These are phyloP conservation scores for Drosophila peninsularis DNA, from an alignment of 2,888 invertebrate genomes.

Conservation along the genomic window DNA sequence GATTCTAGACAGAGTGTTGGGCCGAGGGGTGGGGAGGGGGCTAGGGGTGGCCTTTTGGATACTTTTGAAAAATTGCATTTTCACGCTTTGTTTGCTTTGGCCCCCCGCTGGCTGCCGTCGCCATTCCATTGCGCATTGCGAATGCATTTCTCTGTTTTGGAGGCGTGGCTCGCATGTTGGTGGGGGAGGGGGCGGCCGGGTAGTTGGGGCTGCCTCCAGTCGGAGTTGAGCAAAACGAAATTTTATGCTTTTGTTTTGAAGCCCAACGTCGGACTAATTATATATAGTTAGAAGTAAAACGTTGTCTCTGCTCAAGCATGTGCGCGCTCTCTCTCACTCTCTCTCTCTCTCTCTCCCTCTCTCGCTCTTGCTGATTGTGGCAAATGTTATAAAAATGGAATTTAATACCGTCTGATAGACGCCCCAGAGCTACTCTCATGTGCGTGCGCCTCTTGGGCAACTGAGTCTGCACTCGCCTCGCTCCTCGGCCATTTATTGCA, in stretches of 20 bases:
- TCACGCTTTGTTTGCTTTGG: conserved; percentile 79
- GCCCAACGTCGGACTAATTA: conserved; percentile 35
- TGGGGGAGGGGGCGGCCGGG: neutral
- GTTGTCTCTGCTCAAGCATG: conserved; percentile 26
- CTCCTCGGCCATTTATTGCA: conserved; percentile 67
- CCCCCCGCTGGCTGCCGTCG: neutral
- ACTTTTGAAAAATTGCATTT: conserved; percentile 76
- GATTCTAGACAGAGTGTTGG: conserved; percentile 43
- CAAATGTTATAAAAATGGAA: conserved; percentile 66
- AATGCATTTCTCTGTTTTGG: conserved; percentile 51
- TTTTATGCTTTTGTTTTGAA: conserved; percentile 17
- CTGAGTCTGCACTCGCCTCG: conserved; percentile 30
- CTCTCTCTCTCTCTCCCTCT: conserved; percentile 3
- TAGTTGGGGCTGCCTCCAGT: neutral
- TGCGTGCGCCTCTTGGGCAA: conserved; percentile 12
- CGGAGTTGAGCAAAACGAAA: conserved; percentile 35
- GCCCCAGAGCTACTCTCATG: conserved; percentile 32
- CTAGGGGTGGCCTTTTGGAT: neutral
- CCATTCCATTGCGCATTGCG: no score
- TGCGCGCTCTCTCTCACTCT: conserved; percentile 6
- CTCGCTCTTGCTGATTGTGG: conserved; percentile 52
- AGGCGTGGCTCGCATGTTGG: conserved; percentile 59
- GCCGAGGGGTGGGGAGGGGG: neutral
- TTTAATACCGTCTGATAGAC: conserved; percentile 62
- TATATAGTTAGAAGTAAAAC: conserved; percentile 44